Evolutionary conservation across 2,797 vertebrate genomes (phyloP), one percentile per base, ranked within the genome.

Genomic region (Myotis pilosus): DNA sequence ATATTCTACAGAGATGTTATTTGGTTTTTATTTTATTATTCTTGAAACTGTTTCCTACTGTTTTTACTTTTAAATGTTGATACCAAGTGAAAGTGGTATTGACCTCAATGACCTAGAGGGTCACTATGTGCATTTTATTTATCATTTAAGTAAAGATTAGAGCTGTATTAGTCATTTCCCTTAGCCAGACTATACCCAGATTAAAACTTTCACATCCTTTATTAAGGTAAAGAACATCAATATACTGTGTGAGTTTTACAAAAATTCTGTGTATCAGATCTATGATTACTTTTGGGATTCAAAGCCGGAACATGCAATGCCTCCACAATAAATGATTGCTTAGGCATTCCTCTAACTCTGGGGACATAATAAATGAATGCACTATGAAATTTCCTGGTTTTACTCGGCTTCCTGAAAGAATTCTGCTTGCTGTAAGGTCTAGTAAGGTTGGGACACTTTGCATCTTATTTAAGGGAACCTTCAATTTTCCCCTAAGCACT

Each of bases 11-110:
- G 47, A 89, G 71, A 87, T 92, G 7, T 64, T 68, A 94, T 87
- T 92, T 87, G 12, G 87, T 89, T 94, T 16, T 88, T 41, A 85
- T 83, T 86, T 96, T 55, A 76, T 81, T 92, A 76, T 76, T 86
- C 33, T 94, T 88, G 47, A 19, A 93, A 85, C 8, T 51, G 13
- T 79, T 89, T 44, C 25, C n/a, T 82, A 62, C 19, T 74, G 28
- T 81, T 85, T 92, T 92, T 78, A 57, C 80, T 82, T 82, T 83
- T 83, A 47, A 51, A 68, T 62, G 55, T 85, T 95, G 53, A n/a
- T 83, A 91, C 20, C 36, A 88, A 75, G 13, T 94, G 64, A 88
- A 30, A 92, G 12, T 79, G 6, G 4, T 64, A 8, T 28, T 80
- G 33, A 19, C 28, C 81, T 84, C 87, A 91, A 80, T 86, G 57